A percentile compares a stretch with the other conserved stretches of the same genome.
These are phyloP conservation scores for Ispidina picta DNA, from an alignment of 2,797 vertebrate genomes.

Conservation along the genomic window DNA sequence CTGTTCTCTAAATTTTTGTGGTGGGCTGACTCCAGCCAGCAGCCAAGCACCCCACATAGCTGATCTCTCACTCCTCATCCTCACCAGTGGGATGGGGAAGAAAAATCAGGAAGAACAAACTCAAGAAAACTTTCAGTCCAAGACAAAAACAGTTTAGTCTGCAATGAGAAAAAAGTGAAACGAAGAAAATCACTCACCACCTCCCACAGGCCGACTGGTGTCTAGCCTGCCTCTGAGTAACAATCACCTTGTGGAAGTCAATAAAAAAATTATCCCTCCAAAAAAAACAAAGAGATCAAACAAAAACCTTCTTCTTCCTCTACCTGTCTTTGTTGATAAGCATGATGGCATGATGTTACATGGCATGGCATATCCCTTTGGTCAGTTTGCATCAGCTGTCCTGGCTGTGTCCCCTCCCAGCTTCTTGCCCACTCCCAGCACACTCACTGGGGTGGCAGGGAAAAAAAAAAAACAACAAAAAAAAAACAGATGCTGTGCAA, in stretches of 20 bases:
- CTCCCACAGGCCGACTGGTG: background rate
- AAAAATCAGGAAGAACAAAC: background rate
- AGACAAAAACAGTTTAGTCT: background rate
- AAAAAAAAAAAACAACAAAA: background rate
- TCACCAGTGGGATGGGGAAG: background rate
- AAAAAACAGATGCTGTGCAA: background rate
- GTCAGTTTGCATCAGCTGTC: background rate
- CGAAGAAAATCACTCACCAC: background rate
- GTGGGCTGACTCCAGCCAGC: background rate
- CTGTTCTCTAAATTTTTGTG: background rate
- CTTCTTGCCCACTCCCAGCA: background rate
- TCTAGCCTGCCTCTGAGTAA: background rate
- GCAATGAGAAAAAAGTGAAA: background rate
- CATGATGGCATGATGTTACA: background rate
- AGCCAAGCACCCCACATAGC: background rate
- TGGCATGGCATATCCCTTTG: background rate
- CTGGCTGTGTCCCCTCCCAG: background rate
- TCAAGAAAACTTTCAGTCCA: background rate
- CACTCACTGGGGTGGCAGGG: background rate
- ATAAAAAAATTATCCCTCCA: background rate
- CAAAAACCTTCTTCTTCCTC: background rate
- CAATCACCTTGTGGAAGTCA: background rate
- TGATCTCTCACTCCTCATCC: background rate
- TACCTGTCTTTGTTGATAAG: background rate
- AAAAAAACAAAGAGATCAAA: background rate